Conservation (phyloP, 1,140 invertebrate genomes). For the Phocides pigmalion region DNA sequence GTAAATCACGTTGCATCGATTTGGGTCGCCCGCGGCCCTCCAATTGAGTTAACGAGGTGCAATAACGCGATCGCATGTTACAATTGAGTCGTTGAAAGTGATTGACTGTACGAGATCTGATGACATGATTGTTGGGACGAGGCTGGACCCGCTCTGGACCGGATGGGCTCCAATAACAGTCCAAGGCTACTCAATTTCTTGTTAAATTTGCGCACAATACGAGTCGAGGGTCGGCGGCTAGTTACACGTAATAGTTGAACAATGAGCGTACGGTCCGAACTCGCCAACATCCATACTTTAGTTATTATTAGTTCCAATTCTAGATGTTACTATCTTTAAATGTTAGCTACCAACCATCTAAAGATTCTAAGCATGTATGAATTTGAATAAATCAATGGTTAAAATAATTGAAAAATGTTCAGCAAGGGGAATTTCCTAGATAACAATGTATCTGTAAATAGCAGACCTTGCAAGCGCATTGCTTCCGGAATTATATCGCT, state of each 20-base stretch:
- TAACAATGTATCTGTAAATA: too few relatives aligned
- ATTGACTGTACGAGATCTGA: conserved; percentile 27
- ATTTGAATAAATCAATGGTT: too few relatives aligned
- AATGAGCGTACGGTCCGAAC: background rate
- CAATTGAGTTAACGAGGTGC: conserved; percentile 21
- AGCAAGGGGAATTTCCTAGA: too few relatives aligned
- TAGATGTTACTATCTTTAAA: background rate
- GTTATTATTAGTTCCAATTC: background rate
- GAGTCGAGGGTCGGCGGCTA: background rate
- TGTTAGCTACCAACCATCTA: too few relatives aligned
- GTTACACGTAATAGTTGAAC: background rate
- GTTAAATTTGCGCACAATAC: background rate
- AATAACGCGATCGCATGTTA: conserved; percentile 24
- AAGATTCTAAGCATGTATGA: too few relatives aligned
- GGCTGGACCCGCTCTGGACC: background rate
- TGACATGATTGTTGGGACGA: conserved; percentile 7
- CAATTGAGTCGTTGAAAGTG: conserved; percentile 25
- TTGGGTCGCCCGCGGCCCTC: conserved; percentile 10
- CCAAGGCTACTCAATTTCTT: conserved; percentile 5
- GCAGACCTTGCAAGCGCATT: too few relatives aligned
- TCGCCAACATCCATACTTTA: background rate
- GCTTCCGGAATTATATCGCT: too few relatives aligned
- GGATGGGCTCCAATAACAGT: background rate
- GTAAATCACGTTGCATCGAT: conserved; percentile 26
- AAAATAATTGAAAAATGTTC: too few relatives aligned